Evolutionary conservation across 2,113 vertebrate species (phyloP), one percentile per base, ranked within the genome.

Genomic region (Diphyllodes magnificus): DNA sequence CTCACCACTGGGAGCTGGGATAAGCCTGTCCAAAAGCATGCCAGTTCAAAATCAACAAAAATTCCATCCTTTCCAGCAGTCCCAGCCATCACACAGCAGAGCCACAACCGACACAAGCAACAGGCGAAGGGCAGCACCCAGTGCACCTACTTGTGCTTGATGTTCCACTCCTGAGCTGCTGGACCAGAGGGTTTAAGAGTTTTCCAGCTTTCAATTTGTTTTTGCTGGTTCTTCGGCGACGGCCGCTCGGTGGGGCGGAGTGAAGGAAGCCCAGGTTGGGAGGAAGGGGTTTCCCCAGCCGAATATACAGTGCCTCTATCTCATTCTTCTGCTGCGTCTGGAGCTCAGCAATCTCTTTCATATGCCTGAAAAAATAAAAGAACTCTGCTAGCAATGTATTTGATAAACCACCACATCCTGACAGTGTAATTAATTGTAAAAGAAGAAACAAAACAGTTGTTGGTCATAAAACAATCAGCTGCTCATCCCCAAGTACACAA

Each of bases 331-430:
- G 99, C 91, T 99, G 98, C 24, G 98, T 99, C 97, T 99, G 99
- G 51, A 99, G 98, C 95, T 99, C 99, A 7, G 99, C 98, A 84
- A 99, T 99, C 98, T 99, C 99, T 66, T 98, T 99, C 97, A 99
- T 98, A 96, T 99, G 99, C 94, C 99, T 99, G 70, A 82, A 64
- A 23, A 59, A 40, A n/a, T 13, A 18, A 56, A 66, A 83, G 24
- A 45, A 39, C 15, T 56, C 33, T 65, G 72, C 13, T 92, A 86
- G 79, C 0, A 2, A 27, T 9, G 4, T 15, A 27, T 57, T 33
- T 45, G 49, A 53, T n/a, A 83, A 71, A 78, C 47, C 49, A 86
- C 14, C 25, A n/a, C 28, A 44, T 66, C 21, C 42, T 79, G 57
- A 61, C n/a, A 59, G 33, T 2, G 5, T 9, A 33, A 71, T 84